Evolutionary conservation across 2,888 invertebrate species (phyloP), one percentile per base, ranked within the genome.

Genomic region (Dendrolimus houi): DNA sequence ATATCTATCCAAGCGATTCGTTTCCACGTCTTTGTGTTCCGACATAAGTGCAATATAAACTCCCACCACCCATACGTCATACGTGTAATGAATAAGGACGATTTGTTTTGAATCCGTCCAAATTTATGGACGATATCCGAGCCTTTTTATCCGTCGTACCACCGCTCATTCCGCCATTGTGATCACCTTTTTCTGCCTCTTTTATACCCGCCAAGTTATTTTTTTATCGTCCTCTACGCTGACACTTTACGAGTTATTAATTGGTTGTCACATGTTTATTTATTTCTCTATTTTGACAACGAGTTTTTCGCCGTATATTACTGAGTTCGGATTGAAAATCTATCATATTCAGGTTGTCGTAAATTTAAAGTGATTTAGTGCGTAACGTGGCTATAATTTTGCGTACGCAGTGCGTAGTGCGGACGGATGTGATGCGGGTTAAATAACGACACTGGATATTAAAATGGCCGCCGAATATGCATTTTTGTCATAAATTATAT

Each of bases 241-340:
- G 88, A 88, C 88, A 84, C 82, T 90, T 90, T 90, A 89, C 88
- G 88, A 89, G 89, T 88, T 91, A 91, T 91, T 91, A 91, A 91
- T 91, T 90, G 89, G 85, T 84, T 88, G 91, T 90, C 91, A 84
- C 77, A 75, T 76, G 78, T 83, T 87, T 88, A 88, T 91, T 90
- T 89, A 89, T 90, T 86, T 87, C 87, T 87, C 86, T 89, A 90
- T 90, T 88, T 90, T 89, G 90, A 87, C 85, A 83, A 76, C 77
- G 79, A 74, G 79, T 87, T 87, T 88, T 87, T 86, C 85, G 85
- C 71, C 83, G 80, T 89, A 86, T 82, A 87, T 86, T 81, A 83
- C 79, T 79, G 79, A 72, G 80, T 79, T 77, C 66, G 88, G 87
- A 90, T 90, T 90, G 90, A 90, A 90, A 89, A 90, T 90, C 90